A percentile compares a stretch with the other conserved stretches of the same genome.
These are phyloP conservation scores for Chymomyza costata DNA, from an alignment of 1,140 invertebrate species.

Conservation along the genomic window DNA sequence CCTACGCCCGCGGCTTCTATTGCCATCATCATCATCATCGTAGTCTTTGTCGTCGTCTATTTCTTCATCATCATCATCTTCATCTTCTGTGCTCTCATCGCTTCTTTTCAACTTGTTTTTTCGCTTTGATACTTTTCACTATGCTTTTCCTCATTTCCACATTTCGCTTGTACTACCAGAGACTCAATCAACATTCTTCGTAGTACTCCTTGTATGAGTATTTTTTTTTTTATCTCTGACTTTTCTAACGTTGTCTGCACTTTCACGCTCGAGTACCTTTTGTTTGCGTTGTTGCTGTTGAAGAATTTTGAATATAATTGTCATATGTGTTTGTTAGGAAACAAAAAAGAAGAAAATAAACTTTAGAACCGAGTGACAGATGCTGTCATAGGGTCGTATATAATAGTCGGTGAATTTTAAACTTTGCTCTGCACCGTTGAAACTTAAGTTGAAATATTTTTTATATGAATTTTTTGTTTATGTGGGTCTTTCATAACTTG, in stretches of 20 bases:
- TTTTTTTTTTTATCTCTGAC: neutral
- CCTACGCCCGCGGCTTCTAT: conserved; percentile 1
- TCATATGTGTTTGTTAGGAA: too few species aligned
- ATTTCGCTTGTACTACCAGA: neutral
- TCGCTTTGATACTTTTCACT: conserved; percentile 40
- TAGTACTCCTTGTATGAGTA: neutral
- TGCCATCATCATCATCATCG: conserved; percentile 9
- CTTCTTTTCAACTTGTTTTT: conserved; percentile 53
- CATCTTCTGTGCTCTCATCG: conserved; percentile 15
- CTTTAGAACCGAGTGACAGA: too few species aligned
- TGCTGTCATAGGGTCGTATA: too few species aligned
- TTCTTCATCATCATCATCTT: conserved; percentile 11
- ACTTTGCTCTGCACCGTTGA: too few species aligned
- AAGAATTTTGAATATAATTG: conserved; percentile 3
- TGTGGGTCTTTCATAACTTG: too few species aligned
- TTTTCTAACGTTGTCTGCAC: neutral
- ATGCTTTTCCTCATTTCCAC: conserved; percentile 30
- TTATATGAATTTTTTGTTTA: too few species aligned
- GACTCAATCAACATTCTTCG: too few species aligned
- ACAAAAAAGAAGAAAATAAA: too few species aligned
- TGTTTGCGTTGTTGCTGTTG: conserved; percentile 24
- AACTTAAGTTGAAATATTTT: too few species aligned
- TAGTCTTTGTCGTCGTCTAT: conserved; percentile 6
- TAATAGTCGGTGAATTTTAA: too few species aligned
- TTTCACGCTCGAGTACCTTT: conserved; percentile 7